A percentile compares a stretch with the other conserved stretches of the same genome.
phyloP scores from a whole-genome alignment of 2,113 vertebrate genomes.

The Polypterus bichir region DNA sequence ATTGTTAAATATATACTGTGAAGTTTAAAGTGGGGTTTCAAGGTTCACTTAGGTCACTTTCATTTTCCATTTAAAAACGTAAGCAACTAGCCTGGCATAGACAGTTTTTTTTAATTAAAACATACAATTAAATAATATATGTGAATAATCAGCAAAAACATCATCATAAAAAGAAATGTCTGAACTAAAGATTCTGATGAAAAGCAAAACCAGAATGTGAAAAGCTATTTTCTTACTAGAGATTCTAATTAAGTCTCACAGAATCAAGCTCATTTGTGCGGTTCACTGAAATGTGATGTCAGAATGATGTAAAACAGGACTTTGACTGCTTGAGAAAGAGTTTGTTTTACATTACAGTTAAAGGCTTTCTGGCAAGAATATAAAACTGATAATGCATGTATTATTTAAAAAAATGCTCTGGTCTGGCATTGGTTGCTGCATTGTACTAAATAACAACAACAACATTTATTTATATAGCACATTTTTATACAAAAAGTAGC shows the following conservation, averaged over 20 bases:
- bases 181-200: constrained; percentile 19
- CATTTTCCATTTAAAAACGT: too few species aligned
- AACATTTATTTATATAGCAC: too few species aligned
- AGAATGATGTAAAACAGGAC: constrained; percentile 17
- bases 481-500: too few species aligned
- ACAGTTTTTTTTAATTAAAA: too few species aligned
- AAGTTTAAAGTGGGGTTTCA: too few species aligned
- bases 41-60: too few species aligned
- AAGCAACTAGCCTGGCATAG: too few species aligned
- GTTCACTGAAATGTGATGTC: constrained; percentile 20
- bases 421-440: too few species aligned
- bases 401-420: too few species aligned
- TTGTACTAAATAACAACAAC: too few species aligned
- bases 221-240: constrained; percentile 24
- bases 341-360: constrained; percentile 13
- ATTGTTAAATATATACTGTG: too few species aligned
- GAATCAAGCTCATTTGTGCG: constrained; percentile 20
- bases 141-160: constrained; percentile 22
- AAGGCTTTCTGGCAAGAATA: constrained; percentile 3
- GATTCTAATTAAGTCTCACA: constrained; percentile 20
- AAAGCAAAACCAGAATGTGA: constrained; percentile 22
- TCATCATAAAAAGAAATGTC: constrained; percentile 29
- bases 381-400: constrained; percentile 3
- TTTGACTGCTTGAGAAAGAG: constrained; percentile 18
- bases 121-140: too few species aligned